Base-by-base conservation (phyloP, 2,888 invertebrate species). In the Tolmerus cingulatus region DNA sequence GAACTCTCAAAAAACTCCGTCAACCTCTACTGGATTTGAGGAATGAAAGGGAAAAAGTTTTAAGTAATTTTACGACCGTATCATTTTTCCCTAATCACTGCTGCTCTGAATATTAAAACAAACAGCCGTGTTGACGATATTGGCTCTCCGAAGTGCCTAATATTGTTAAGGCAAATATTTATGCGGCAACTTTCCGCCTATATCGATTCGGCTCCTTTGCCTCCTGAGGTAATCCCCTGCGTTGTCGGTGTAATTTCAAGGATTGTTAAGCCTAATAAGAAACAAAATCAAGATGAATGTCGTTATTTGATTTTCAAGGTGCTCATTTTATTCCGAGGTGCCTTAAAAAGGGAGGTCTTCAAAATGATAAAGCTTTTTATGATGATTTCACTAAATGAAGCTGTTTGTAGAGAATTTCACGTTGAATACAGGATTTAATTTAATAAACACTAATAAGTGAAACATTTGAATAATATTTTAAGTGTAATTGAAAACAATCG, bases 231-330 rank as follows among this genome's bases (percentile, higher is more conserved):
- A 76, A 66, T 66, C 66, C 66, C 0, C 19, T 2, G 0, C 57
- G 7, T 27, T 66, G 66, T 27, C 66, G 66, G 66, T 3, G 76
- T 76, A 76, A 76, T 76, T 76, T 76, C 76, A 76, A 76, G 76
- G 76, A 76, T 76, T 76, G 76, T 76, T 76, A 76, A 76, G 76
- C 40, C 34, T 76, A 76, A 76, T 76, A 76, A 76, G 37, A 40
- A 76, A 76, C 76, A 37, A 76, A 76, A 76, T 34, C 76, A 37
- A 40, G 76, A 76, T 76, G 37, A 76, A 34, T 76, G 76, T 76
- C 37, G n/a, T 76, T 76, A 76, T 76, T 76, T 76, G 34, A 34
- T 66, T 66, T 66, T 66, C 66, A 27, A 66, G 66, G 66, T 66
- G 66, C 27, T 66, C 66, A 66, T 66, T 66, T 57, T 57, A 57